Base-by-base conservation (phyloP, 2,888 invertebrate species). In the Chloroclystis v-ata region DNA sequence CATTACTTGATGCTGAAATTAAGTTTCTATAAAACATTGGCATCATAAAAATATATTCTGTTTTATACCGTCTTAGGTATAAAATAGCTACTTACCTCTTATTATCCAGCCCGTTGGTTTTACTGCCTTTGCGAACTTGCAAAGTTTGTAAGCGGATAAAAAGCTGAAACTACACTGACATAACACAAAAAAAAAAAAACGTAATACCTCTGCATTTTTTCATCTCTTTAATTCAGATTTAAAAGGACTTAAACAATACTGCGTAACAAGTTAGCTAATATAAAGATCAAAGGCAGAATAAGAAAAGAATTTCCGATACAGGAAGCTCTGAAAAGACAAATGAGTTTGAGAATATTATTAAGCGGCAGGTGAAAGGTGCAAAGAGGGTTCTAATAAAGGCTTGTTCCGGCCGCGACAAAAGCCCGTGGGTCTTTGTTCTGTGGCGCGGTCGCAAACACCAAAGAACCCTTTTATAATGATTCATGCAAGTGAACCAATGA, bases 371-470 rank as follows among this genome's bases (percentile, higher is more conserved):
- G 32, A 63, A 65, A 69, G 65, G 69, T 69, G 71, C 65, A 65
- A 70, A 72, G 71, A 67, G 65, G 69, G 67, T 60, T 72, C 71
- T 72, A 75, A 75, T 75, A 78, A 73, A 69, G 69, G 63, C 69
- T 63, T 72, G 74, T 72, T 75, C 67, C 57, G 60, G 54, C 53
- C 52, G 54, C 58, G 65, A 73, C 74, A 76, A 75, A 72, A 72
- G 67, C 61, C 56, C 39, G 53, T 49, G 42, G 49, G 46, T 53
- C 68, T 75, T 78, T 77, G 76, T 75, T 69, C 65, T 55, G 43
- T 49, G 28, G 49, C 59, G 60, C 26, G 64, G 65, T 60, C 61
- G 58, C 61, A 56, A 64, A 67, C 60, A 65, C 59, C 55, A 61
- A 59, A 63, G 59, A 59, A 59, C 56, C 67, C 65, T 5, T 70